Base-by-base conservation (phyloP, 2,113 vertebrate genomes). In the Verasper variegatus region DNA sequence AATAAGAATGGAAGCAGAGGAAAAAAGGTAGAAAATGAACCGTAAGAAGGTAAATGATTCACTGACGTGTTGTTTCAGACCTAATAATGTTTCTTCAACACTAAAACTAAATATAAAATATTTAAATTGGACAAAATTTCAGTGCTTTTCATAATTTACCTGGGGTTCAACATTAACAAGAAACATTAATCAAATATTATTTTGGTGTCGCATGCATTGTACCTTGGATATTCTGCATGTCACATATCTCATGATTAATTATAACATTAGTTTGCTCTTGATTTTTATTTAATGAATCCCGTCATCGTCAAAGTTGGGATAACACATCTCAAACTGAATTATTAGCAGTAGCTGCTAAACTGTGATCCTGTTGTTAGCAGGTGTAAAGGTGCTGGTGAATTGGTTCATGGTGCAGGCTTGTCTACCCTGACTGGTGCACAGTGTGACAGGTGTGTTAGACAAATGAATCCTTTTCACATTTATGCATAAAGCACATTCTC, bases 271-370 rank as follows among this genome's bases (percentile, higher is more conserved):
- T 45, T 12, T 45, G 42, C n/a, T 64, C 1, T 72, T 77, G 24
- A 76, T 65, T 67, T 20, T 35, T 40, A 71, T 80, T 67, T 75
- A 5, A 31, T 79, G 49, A 64, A 77, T 71, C 54, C 42, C 15
- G 42, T 45, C 35, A 45, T 45, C 9, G 35, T 45, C 42, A 45
- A 45, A 45, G 42, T 45, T 45, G 1, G 31, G 42, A 55, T 65
- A 40, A 72, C 12, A 72, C 12, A 18, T n/a, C 58, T 76, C 26
- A 82, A 11, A 70, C 1, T 5, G 11, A 55, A 42, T 47, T 57
- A 40, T 65, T 52, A 37, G 35, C 31, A 6, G 31, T 31, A 5
- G 5, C 31, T 31, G 31, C 31, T 31, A 31, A 31, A 31, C 31
- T 31, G 27, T 27, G 27, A 8, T 35, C 31, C 31, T 49, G 31